Conservation (phyloP, 2,888 invertebrate species). For the Coleophora flavipennella region DNA sequence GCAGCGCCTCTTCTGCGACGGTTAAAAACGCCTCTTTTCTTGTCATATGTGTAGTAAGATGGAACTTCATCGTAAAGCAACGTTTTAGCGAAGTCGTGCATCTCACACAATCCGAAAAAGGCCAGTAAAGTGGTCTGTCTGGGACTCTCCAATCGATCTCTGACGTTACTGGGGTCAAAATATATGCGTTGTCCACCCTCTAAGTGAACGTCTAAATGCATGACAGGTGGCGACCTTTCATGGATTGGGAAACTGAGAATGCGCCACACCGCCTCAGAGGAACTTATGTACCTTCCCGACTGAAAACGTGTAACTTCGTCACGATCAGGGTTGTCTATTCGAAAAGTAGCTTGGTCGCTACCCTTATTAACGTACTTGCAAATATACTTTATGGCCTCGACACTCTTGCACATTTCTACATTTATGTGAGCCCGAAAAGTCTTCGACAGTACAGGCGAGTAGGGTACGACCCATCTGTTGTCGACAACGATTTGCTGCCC, state of each 20-base stretch:
- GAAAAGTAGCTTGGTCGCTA: too few relatives aligned
- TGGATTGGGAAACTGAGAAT: constrained; percentile 9
- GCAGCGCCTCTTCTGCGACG: constrained; percentile 1
- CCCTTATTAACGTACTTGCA: too few relatives aligned
- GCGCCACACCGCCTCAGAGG: too few relatives aligned
- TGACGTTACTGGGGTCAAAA: background rate
- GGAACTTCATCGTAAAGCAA: too few relatives aligned
- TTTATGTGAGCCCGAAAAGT: constrained; percentile 12
- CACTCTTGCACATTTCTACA: constrained; percentile 10
- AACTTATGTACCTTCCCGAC: too few relatives aligned
- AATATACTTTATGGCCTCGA: too few relatives aligned
- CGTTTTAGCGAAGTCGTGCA: too few relatives aligned
- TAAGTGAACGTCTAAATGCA: constrained; percentile 12
- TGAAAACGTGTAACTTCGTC: constrained; percentile 8
- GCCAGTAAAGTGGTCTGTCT: constrained; percentile 1
- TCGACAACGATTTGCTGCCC: constrained; percentile 8
- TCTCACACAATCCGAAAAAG: constrained; percentile 2
- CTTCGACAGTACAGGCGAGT: constrained; percentile 7
- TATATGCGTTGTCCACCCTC: constrained; percentile 11
- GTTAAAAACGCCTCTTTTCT: too few relatives aligned
- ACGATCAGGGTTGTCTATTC: too few relatives aligned
- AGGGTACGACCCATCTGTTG: constrained; percentile 20
- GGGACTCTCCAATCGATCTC: background rate
- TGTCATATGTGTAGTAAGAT: too few relatives aligned
- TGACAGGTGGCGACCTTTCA: constrained; percentile 9